These are phyloP conservation scores for Otolemur garnettii DNA, from an alignment of 2,113 vertebrate genomes.

Conservation along the genomic window DNA sequence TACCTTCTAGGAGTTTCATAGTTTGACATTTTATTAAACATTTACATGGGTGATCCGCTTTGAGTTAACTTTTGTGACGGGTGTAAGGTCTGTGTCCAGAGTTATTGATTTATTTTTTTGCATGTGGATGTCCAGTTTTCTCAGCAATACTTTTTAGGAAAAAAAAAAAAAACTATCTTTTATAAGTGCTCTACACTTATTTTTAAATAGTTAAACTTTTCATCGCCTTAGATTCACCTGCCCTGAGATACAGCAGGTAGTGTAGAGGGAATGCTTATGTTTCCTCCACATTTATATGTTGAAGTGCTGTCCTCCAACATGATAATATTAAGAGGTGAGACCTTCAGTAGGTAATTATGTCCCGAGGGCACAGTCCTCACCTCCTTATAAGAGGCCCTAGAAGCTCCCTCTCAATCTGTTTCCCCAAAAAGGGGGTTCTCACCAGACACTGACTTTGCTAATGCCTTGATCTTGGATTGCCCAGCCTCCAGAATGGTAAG, in stretches of 20 bases:
- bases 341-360: neutral
- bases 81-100: neutral
- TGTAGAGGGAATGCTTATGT: neutral
- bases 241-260: neutral
- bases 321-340: neutral
- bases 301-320: neutral
- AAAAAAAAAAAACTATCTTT: neutral
- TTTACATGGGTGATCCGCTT: neutral
- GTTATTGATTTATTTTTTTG: neutral
- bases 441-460: neutral
- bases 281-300: neutral
- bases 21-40: neutral
- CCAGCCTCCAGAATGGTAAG: neutral
- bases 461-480: neutral
- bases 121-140: neutral
- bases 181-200: neutral
- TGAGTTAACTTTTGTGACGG: neutral
- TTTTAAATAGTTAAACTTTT: slow-evolving; percentile 13
- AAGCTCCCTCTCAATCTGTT: neutral
- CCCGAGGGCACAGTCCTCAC: neutral
- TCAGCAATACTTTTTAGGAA: neutral
- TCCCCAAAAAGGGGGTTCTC: neutral
- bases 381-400: neutral
- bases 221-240: neutral
- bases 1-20: neutral